Base-by-base conservation (phyloP, 1,140 invertebrate species). In the Drosophila albomicans region DNA sequence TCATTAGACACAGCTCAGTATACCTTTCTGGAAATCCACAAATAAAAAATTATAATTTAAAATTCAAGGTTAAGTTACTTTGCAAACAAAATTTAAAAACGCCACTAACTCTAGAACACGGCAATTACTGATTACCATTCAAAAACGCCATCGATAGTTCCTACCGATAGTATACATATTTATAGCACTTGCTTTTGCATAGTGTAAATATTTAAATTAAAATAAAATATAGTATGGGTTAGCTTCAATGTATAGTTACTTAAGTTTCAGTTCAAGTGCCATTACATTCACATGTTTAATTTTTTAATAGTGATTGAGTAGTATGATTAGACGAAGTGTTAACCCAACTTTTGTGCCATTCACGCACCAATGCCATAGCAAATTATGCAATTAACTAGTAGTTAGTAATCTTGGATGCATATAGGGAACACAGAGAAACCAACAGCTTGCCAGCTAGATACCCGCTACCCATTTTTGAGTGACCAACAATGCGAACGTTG, bases 211-310 rank as follows among this genome's bases (percentile, higher is more conserved):
- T 25, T 65, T 56, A 54, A 45, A 13, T n/a, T 13, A 20, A 35
- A 66, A 56, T 20, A 16, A 77, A 78, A 74, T 25, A 67, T 65
- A 79, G 15, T 32, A 54, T 11, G 66, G 16, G 1, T 52, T 72
- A 68, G 52, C 13, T 69, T 77, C 38, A 52, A 58, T 78, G 65
- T 58, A 66, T 87, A 82, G 67, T 35, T 52, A 43, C 28, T 54
- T 89, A 89, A 89, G 69, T 89, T 89, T 89, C 75, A 89, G 75
- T 89, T 89, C 72, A 89, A 89, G 85, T 89, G 85, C 85, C 85
- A 89, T 89, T 81, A 88, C 69, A 59, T 51, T 77, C 68, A 51
- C 15, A 51, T 38, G 46, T 68, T 58, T 67, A 45, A 16, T 54
- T 58, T 20, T 68, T 63, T 30, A 38, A 32, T 25, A 61, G 59